Percentiles rank a stretch among this genome's conserved stretches.
Conservation (phyloP, 2,888 invertebrate species). For the Acanthopleura granulata region DNA sequence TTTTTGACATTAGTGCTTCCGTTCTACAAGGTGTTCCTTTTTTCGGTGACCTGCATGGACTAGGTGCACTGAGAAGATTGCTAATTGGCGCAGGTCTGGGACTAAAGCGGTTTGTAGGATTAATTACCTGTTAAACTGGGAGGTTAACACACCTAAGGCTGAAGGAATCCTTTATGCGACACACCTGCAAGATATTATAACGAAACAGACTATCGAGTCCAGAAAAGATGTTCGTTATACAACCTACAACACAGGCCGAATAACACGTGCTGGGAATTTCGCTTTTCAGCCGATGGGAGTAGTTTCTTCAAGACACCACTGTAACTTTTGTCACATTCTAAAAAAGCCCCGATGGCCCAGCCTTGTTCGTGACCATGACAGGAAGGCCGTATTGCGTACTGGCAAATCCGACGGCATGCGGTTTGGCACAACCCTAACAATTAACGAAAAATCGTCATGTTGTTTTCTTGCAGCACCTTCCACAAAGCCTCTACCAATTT, state of each 20-base stretch:
- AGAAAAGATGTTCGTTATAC: background rate
- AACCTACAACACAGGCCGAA: background rate
- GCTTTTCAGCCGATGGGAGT: background rate
- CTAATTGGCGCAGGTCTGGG: too few species aligned
- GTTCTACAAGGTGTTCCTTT: too few species aligned
- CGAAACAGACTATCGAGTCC: too few species aligned
- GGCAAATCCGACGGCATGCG: background rate
- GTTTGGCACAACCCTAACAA: slow-evolving; percentile 7
- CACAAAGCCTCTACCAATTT: slow-evolving; percentile 22
- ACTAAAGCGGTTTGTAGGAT: too few species aligned
- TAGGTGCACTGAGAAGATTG: too few species aligned
- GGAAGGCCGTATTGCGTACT: background rate
- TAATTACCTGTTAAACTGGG: too few species aligned
- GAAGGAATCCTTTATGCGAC: too few species aligned
- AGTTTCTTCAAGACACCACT: background rate
- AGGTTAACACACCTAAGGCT: too few species aligned
- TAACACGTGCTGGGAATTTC: background rate
- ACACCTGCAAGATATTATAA: too few species aligned
- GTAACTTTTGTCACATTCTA: slow-evolving; percentile 1
- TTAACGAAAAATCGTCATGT: slow-evolving; percentile 13
- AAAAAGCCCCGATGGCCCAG: background rate
- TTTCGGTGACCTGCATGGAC: too few species aligned
- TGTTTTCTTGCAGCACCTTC: slow-evolving; percentile 17
- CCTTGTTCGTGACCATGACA: background rate
- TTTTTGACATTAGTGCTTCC: too few species aligned